Base-by-base conservation (phyloP, 2,797 vertebrate genomes). In the Scolopax rusticola region DNA sequence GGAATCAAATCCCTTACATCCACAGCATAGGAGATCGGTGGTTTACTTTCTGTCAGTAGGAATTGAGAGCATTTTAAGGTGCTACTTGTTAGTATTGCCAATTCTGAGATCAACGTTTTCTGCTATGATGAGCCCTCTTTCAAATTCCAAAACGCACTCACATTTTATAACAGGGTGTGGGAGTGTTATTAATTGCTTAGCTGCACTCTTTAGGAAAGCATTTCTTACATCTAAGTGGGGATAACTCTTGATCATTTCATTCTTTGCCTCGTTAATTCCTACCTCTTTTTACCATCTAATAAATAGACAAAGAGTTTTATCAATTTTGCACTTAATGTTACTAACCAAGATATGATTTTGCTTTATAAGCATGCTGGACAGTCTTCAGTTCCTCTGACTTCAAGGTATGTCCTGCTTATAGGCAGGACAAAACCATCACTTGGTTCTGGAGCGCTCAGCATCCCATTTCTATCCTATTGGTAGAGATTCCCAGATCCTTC, bases 181-280 rank as follows among this genome's bases (percentile, higher is more conserved):
- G 82, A 93, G 85, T 51, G 28, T 19, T 90, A 60, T 60, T 93
- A 94, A 81, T 83, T 61, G 57, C 57, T 86, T 85, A 90, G 57
- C 79, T 86, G 82, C 3, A 3, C 45, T 81, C 43, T 71, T 84
- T 41, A 67, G 69, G 80, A 84, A 64, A 88, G 45, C 4, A 75
- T 84, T 86, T 86, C 63, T 91, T 76, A 90, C 19, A 41, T 89
- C 16, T 70, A 12, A 96, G 32, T 40, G 86, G 50, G 7, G 41
- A 25, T 65, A 75, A 93, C 78, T 96, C n/a, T 84, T 53, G 24
- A 59, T 82, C 10, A 78, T 90, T 92, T 93, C 71, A 59, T 78
- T 76, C 89, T 91, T 77, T 87, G 51, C 48, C n/a, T 88, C 74
- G 65, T 92, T 92, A 91, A 79, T 93, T 93, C 86, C 86, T 24